phyloP scores from a whole-genome alignment of 2,113 vertebrate genomes.

The Megaleporinus macrocephalus region DNA sequence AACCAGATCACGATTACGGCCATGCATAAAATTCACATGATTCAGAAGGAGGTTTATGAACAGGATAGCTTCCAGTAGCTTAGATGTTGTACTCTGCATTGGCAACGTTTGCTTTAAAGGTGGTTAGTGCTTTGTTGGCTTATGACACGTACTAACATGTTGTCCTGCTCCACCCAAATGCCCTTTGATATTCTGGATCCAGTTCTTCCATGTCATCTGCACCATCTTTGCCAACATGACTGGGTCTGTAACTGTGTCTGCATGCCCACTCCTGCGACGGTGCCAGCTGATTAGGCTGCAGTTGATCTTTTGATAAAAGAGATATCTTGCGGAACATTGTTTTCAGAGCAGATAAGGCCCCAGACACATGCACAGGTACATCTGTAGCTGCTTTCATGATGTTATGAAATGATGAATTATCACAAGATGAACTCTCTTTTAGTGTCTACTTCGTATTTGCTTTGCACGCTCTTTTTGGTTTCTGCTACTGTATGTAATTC shows the following conservation, averaged over 20 bases:
- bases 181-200: constrained; percentile 18
- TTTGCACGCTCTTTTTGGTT: too few relatives aligned
- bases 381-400: background rate
- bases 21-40: background rate
- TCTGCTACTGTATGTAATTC: too few relatives aligned
- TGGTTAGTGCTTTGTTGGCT: background rate
- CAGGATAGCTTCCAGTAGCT: background rate
- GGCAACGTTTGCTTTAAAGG: background rate
- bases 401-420: background rate
- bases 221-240: background rate
- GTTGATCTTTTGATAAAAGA: background rate
- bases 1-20: background rate
- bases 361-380: too few relatives aligned
- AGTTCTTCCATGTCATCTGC: background rate
- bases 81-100: background rate
- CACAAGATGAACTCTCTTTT: background rate
- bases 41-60: background rate
- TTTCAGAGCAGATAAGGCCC: background rate
- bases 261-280: background rate
- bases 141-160: background rate
- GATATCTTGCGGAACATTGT: background rate
- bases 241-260: background rate
- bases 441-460: background rate
- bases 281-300: background rate
- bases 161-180: background rate